phyloP scores from a whole-genome alignment of 2,113 vertebrate species.

The Pampusana beccarii region DNA sequence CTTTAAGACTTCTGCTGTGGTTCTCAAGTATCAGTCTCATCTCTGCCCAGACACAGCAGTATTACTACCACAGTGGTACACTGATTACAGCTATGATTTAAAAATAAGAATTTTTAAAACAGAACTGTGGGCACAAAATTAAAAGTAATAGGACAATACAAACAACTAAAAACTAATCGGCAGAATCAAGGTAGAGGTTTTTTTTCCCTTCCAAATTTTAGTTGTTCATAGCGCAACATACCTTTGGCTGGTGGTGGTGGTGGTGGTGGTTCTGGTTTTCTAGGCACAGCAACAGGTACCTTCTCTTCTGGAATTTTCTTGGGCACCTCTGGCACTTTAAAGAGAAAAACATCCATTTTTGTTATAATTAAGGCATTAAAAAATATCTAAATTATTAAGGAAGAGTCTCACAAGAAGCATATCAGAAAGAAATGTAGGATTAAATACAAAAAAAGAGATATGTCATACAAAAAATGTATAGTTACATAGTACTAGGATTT shows the following conservation, averaged over 20 bases:
- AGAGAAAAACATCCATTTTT: slow-evolving; percentile 52
- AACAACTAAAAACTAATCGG: not conserved
- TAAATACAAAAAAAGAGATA: not conserved
- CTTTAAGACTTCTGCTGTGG: not conserved
- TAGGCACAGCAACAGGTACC: not conserved
- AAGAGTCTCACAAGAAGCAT: not conserved
- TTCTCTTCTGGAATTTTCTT: slow-evolving; percentile 70
- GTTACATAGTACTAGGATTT: not conserved
- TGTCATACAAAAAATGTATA: not conserved
- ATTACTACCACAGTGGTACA: not conserved
- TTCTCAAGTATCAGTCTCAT: not conserved
- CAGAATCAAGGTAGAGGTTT: not conserved
- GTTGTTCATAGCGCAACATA: not conserved
- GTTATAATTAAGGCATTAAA: not conserved
- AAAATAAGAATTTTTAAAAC: not conserved
- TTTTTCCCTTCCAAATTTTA: not conserved
- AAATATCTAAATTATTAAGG: not conserved
- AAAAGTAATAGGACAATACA: not conserved
- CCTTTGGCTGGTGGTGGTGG: slow-evolving; percentile 49
- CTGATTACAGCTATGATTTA: not conserved
- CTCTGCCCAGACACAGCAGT: not conserved
- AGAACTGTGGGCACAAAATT: not conserved
- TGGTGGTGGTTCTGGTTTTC: slow-evolving; percentile 36
- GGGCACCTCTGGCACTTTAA: slow-evolving; percentile 68
- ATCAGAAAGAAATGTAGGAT: not conserved